phyloP scores from a whole-genome alignment of 2,888 invertebrate genomes.

The Chaitophorus viminalis region DNA sequence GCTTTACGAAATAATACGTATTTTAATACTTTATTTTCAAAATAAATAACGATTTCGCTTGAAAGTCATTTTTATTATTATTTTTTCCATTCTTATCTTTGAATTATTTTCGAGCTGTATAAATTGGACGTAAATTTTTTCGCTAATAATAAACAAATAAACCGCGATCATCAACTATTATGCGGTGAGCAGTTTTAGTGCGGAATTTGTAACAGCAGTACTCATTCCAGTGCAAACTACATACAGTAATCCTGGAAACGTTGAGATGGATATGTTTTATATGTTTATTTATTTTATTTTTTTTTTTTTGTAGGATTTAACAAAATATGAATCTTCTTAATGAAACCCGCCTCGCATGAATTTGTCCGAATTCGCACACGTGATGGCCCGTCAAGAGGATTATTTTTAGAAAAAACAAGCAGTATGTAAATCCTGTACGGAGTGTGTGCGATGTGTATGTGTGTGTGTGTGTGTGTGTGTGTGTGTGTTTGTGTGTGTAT shows the following conservation, averaged over 20 bases:
- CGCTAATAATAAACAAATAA: slow-evolving; percentile 11
- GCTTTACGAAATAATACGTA: not conserved
- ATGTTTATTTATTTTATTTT: too few species aligned
- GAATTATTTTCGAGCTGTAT: not conserved
- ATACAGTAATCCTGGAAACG: slow-evolving; percentile 3
- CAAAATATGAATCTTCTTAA: slow-evolving; percentile 21
- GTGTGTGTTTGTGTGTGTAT: not conserved
- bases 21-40: not conserved
- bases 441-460: not conserved
- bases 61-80: not conserved
- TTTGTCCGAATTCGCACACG: slow-evolving; percentile 34
- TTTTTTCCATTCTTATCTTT: not conserved
- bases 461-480: not conserved
- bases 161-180: not conserved
- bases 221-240: not conserved
- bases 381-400: slow-evolving; percentile 24
- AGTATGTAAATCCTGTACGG: not conserved
- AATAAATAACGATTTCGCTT: not conserved
- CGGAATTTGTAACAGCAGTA: not conserved
- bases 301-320: slow-evolving; percentile 3
- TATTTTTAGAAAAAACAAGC: slow-evolving; percentile 45
- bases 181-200: not conserved
- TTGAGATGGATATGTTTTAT: not conserved
- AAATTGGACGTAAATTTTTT: not conserved
- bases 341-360: slow-evolving; percentile 5